phyloP scores from a whole-genome alignment of 2,888 invertebrate genomes.

The Carterocephalus palaemon region DNA sequence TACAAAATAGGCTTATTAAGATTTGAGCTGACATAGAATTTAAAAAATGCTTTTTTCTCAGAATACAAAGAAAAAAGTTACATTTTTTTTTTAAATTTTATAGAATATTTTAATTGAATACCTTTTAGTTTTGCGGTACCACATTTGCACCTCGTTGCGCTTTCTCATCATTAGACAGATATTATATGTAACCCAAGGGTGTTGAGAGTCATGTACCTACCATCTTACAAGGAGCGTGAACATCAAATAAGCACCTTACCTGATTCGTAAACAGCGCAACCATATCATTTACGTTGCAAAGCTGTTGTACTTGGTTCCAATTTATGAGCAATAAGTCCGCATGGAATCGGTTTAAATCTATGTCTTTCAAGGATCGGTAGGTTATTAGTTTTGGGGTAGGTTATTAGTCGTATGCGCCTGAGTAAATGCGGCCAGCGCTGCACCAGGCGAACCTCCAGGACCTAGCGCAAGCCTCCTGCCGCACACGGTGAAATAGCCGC shows the following conservation, averaged over 20 bases:
- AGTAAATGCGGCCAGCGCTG: no score
- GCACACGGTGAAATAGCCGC: no score
- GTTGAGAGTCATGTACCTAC: not conserved
- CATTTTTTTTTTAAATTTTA: constrained; percentile 12
- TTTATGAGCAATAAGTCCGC: not conserved
- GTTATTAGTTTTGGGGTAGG: not conserved
- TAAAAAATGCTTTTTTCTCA: constrained; percentile 13
- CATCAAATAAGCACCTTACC: not conserved
- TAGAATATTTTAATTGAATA: constrained; percentile 18
- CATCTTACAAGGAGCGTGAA: not conserved
- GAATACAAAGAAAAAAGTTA: not conserved
- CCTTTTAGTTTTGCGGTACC: constrained; percentile 2
- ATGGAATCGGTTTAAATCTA: not conserved
- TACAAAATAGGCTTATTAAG: constrained; percentile 3
- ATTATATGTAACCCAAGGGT: constrained; percentile 14
- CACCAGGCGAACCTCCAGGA: no score
- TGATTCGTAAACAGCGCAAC: not conserved
- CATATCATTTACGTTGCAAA: not conserved
- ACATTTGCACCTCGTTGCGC: constrained; percentile 7
- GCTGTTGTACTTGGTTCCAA: not conserved
- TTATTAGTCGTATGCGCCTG: not conserved
- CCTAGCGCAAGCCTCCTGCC: no score
- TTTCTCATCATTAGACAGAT: constrained; percentile 22
- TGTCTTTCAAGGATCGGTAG: constrained; percentile 1
- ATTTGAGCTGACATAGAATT: constrained; percentile 12